phyloP scores from a whole-genome alignment of 2,113 vertebrate genomes.

The Nerophis ophidion region DNA sequence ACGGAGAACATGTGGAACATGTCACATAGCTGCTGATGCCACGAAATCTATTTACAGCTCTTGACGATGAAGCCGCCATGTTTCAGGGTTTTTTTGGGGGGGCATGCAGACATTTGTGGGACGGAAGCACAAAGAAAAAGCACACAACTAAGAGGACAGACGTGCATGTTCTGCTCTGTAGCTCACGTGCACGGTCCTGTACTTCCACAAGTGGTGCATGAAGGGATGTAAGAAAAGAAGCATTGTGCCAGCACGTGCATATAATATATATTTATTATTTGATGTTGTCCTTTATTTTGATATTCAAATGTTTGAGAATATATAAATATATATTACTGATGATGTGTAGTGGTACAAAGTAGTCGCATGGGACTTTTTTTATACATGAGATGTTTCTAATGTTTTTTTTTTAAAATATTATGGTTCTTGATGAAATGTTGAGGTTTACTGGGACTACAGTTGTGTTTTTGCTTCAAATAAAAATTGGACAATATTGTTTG shows the following conservation, averaged over 20 bases:
- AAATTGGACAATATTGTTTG: slow-evolving; percentile 32
- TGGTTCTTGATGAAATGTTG: slow-evolving; percentile 55
- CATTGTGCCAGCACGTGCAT: slow-evolving; percentile 74
- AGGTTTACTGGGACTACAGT: slow-evolving; percentile 52
- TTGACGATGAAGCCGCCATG: slow-evolving; percentile 56
- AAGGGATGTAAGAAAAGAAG: slow-evolving; percentile 57
- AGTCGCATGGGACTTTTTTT: slow-evolving; percentile 76
- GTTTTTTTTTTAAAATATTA: slow-evolving; percentile 58
- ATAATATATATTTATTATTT: slow-evolving; percentile 45
- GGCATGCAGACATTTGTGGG: slow-evolving; percentile 12
- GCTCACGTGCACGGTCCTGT: slow-evolving; percentile 38
- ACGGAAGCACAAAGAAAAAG: slow-evolving; percentile 60
- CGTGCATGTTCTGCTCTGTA: slow-evolving; percentile 37
- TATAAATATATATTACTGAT: slow-evolving; percentile 78
- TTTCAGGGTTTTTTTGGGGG: slow-evolving; percentile 2
- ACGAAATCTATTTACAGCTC: slow-evolving; percentile 56
- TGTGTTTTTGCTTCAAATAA: slow-evolving; percentile 75
- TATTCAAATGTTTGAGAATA: slow-evolving; percentile 76
- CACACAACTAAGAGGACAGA: slow-evolving; percentile 45
- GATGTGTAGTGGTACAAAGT: slow-evolving; percentile 76
- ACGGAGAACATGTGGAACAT: slow-evolving; percentile 26
- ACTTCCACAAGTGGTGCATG: slow-evolving; percentile 73
- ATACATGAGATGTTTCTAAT: slow-evolving; percentile 77
- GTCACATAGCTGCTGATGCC: slow-evolving; percentile 39
- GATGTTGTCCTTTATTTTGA: slow-evolving; percentile 72